A percentile compares a stretch with the other conserved stretches of the same genome.
Conservation (phyloP, 2,888 invertebrate genomes). For the Nipponacmea schrenckii region DNA sequence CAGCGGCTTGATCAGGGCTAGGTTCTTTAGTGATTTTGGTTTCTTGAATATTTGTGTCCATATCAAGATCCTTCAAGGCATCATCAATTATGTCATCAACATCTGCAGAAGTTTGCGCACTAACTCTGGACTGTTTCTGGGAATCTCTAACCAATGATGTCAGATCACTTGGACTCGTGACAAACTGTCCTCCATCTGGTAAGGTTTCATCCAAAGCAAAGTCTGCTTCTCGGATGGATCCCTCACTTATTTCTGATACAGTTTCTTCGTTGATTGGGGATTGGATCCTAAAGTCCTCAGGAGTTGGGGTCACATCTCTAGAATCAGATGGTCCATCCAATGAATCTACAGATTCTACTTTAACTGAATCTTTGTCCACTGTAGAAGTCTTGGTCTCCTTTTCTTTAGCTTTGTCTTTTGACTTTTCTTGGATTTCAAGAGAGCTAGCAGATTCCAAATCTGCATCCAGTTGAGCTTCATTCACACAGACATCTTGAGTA, state of each 20-base stretch:
- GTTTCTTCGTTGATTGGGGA: background rate
- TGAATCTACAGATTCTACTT: constrained; percentile 4
- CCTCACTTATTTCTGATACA: background rate
- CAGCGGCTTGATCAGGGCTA: background rate
- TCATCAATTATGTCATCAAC: background rate
- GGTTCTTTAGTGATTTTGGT: background rate
- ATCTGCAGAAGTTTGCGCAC: background rate
- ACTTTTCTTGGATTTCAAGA: too few relatives aligned
- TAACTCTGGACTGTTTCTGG: background rate
- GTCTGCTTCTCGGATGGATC: background rate
- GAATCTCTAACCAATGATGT: constrained; percentile 4
- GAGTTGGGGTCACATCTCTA: too few relatives aligned
- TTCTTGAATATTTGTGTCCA: background rate
- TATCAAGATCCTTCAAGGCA: background rate
- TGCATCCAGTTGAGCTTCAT: constrained; percentile 9
- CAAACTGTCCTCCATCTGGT: background rate
- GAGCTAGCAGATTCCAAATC: constrained; percentile 7
- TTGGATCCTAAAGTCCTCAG: background rate
- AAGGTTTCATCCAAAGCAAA: background rate
- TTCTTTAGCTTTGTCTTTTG: constrained; percentile 12
- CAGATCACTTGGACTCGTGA: constrained; percentile 4
- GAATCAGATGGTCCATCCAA: background rate
- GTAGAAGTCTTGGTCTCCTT: constrained; percentile 6
- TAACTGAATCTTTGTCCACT: background rate
- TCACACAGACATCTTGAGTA: background rate